Evolutionary conservation across 2,797 vertebrate genomes (phyloP).

Genomic region (Cossypha polioptera): DNA sequence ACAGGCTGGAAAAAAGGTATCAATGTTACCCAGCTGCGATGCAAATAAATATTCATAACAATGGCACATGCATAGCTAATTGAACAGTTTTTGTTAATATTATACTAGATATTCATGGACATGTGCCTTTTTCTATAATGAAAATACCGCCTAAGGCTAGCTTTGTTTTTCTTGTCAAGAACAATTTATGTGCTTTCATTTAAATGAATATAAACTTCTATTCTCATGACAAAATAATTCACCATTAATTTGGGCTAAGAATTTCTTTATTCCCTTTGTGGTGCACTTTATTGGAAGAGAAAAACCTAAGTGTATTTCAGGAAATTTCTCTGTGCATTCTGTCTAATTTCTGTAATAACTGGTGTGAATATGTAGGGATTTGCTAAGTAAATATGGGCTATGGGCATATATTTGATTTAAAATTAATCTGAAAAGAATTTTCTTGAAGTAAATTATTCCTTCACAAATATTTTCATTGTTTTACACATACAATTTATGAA

Average conservation of each 20-base stretch:
- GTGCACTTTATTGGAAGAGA: constrained; percentile 62
- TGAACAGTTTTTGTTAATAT: constrained; percentile 84
- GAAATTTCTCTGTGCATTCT: constrained; percentile 57
- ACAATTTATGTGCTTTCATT: constrained; percentile 82
- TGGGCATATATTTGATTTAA: constrained; percentile 43
- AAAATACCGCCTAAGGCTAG: constrained; percentile 81
- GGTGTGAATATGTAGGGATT: constrained; percentile 48
- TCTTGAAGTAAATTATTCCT: constrained; percentile 47
- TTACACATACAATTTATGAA: background rate
- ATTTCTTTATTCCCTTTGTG: constrained; percentile 78
- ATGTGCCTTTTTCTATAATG: constrained; percentile 83
- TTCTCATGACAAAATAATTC: constrained; percentile 82
- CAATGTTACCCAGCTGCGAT: constrained; percentile 59
- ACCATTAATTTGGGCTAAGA: constrained; percentile 75
- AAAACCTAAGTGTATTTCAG: constrained; percentile 53
- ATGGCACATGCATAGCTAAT: constrained; percentile 80
- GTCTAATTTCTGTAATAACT: constrained; percentile 62
- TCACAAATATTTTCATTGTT: background rate
- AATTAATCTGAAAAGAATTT: constrained; percentile 64
- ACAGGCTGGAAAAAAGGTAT: constrained; percentile 69
- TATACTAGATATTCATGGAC: constrained; percentile 83
- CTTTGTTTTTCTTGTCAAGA: constrained; percentile 84
- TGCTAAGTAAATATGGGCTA: constrained; percentile 22
- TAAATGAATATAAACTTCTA: constrained; percentile 81
- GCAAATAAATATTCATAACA: constrained; percentile 82